Base-by-base conservation (phyloP, 2,113 vertebrate species). In the human (Homo sapiens) region DNA sequence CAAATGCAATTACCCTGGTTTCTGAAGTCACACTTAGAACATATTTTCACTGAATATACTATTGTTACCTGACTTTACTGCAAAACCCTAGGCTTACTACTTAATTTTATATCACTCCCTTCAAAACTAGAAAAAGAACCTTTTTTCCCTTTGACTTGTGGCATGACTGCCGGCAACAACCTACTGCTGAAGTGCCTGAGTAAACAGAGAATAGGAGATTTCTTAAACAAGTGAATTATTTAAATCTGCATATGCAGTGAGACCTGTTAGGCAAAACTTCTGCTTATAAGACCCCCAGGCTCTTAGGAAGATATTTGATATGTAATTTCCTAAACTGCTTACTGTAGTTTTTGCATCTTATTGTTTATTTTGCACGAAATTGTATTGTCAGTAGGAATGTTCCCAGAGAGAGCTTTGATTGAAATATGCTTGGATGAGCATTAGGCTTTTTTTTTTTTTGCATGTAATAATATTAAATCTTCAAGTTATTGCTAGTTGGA, bases 181-280 rank as follows among this genome's bases (percentile, higher is more conserved):
- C 94, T 93, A 70, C 57, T 57, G 25, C 92, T 89, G 89, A 98
- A 98, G 97, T 93, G 52, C 45, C 98, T 97, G 86, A 98, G 97
- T 98, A 98, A 98, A 98, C 97, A 97, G 70, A 98, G 93, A 97
- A 97, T 78, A 96, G 88, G 80, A 98, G 92, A 98, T 95, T 96
- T 98, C 97, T 98, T 98, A 98, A 98, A 98, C 94, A 98, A 98
- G 81, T 98, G 94, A 98, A 98, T 98, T 98, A 98, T 98, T 98
- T 98, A 98, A 98, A 98, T 98, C 98, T 98, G 98, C 97, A 98
- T 98, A 97, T 97, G 81, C 80, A 98, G 98, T 98, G 94, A 98
- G 92, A 98, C 68, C 95, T 98, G 87, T 96, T 98, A 98, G 98
- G 97, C 97, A 98, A 98, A 98, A 97, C n/a, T 98, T 97, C 89